These are phyloP conservation scores for Takifugu bimaculatus DNA, from an alignment of 2,113 vertebrate genomes.

Conservation along the genomic window DNA sequence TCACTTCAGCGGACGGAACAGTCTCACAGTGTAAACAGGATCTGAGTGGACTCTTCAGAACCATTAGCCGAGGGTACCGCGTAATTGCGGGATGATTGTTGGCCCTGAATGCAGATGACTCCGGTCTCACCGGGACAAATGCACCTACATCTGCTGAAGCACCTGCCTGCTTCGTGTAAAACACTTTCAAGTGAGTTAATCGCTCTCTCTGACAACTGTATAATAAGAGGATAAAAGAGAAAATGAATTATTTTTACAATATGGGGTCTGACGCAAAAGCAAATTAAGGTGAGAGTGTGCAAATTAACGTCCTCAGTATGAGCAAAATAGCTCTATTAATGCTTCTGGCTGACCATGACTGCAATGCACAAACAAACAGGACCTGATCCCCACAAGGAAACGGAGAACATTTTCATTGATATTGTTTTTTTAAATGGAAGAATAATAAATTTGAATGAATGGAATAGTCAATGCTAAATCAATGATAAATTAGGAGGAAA, in stretches of 20 bases:
- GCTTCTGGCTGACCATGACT: conserved; percentile 28
- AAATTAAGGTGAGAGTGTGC: conserved; percentile 39
- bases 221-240: conserved; percentile 35
- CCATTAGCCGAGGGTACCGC: conserved; percentile 63
- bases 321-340: conserved; percentile 33
- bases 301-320: conserved; percentile 29
- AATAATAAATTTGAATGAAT: too few relatives aligned
- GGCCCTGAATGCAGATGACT: conserved; percentile 47
- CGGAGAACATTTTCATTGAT: neutral
- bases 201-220: conserved; percentile 46
- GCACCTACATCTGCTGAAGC: conserved; percentile 27
- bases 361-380: neutral
- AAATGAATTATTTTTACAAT: conserved; percentile 41
- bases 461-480: too few relatives aligned
- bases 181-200: conserved; percentile 56
- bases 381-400: neutral
- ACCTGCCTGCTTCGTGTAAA: conserved; percentile 46
- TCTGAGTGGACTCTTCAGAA: conserved; percentile 61
- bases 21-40: conserved; percentile 17
- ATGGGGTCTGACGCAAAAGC: conserved; percentile 27
- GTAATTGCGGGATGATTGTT: conserved; percentile 56
- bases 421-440: too few relatives aligned
- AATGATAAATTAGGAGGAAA: neutral
- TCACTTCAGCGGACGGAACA: conserved; percentile 13
- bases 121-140: conserved; percentile 31